Evolutionary conservation across 2,797 vertebrate genomes (phyloP), one percentile per base, ranked within the genome.

Genomic region (Tinamus major): DNA sequence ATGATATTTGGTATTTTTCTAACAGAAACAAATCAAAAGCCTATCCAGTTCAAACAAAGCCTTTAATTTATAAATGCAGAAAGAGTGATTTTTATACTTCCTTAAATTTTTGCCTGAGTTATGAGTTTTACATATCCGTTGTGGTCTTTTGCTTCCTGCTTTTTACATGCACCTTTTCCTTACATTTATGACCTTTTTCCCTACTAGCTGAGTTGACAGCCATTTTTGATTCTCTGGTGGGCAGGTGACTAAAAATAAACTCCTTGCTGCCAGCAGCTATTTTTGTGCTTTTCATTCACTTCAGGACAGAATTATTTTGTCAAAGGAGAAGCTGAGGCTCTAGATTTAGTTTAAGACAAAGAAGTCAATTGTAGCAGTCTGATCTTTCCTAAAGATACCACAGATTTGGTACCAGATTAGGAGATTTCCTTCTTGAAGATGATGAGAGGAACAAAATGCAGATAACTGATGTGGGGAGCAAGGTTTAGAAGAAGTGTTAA

Each of bases 11-110:
- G 16, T 93, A 85, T 85, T 90, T 96, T 95, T 87, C 51, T 89
- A 90, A 70, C 18, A 85, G 67, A 76, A 92, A 69, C 33, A 90
- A 90, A 92, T 86, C 84, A 81, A 92, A 85, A 82, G 18, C 37
- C 76, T 67, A 79, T 87, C 26, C 41, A 92, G 31, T 67, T 74
- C 51, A 94, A 94, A 90, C 64, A 79, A 79, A 87, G 27, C 4
- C 42, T 77, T 82, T 49, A 89, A 65, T 74, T 19, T 86, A 49
- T 86, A 90, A 90, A 84, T 72, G 46, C 53, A 86, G 33, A 69
- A 92, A 59, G 55, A 92, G 20, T 53, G 9, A 85, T 89, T 94
- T 90, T 95, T 68, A 74, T 85, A 82, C 26, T 75, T 90, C 16
- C 16, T 74, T 88, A 74, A 85, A 87, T 13, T 81, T 23, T 64